These are phyloP conservation scores for Laterallus jamaicensis DNA, from an alignment of 2,113 vertebrate genomes.

Conservation along the genomic window DNA sequence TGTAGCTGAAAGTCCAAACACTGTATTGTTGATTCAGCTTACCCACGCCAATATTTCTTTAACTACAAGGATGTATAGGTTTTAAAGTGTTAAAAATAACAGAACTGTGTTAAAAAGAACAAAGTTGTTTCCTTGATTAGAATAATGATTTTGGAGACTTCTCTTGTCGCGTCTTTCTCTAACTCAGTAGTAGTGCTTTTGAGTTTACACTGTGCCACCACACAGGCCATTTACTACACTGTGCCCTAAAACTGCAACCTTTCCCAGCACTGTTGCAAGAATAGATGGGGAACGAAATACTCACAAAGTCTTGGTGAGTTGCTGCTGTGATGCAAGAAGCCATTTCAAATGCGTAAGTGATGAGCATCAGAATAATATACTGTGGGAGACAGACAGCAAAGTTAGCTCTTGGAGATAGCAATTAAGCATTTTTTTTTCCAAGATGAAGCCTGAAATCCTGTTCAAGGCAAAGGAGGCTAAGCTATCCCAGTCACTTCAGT, in stretches of 20 bases:
- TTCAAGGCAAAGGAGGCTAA: not conserved
- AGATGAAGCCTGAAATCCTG: not conserved
- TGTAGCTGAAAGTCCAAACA: not conserved
- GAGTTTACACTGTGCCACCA: not conserved
- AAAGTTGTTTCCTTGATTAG: not conserved
- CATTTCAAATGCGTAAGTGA: conserved; percentile 81
- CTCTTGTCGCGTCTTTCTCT: not conserved
- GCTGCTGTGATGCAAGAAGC: conserved; percentile 82
- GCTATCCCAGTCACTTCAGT: not conserved
- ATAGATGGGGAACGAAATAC: conserved; percentile 17
- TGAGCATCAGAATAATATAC: conserved; percentile 83
- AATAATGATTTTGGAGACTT: not conserved
- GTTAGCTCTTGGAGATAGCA: not conserved
- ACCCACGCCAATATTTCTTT: not conserved
- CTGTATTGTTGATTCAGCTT: not conserved
- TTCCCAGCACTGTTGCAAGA: fast-evolving
- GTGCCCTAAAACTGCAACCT: not conserved
- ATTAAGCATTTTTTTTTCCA: not conserved
- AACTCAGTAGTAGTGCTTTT: not conserved
- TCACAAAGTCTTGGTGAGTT: conserved; percentile 77
- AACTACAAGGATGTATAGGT: not conserved
- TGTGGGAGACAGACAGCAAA: conserved; percentile 42
- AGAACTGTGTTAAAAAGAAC: not conserved
- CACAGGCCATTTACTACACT: not conserved
- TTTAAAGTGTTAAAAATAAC: not conserved